These are phyloP conservation scores for Machimus atricapillus DNA, from an alignment of 2,888 invertebrate genomes.

Conservation along the genomic window DNA sequence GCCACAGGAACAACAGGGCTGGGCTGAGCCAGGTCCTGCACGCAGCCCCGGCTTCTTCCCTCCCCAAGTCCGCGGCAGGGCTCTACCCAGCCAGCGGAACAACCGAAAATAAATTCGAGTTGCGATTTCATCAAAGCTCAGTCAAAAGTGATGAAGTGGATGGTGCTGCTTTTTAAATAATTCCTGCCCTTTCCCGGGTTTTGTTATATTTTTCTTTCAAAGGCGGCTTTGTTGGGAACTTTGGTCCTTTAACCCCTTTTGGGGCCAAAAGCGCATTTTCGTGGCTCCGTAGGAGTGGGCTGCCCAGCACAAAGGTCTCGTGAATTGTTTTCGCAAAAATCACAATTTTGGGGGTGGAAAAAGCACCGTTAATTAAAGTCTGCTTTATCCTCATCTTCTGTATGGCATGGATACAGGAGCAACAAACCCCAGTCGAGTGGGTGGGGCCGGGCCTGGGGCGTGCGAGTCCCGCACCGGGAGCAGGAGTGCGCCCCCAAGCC, in stretches of 20 bases:
- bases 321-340: constrained; percentile 9
- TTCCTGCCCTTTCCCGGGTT: neutral
- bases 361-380: constrained; percentile 3
- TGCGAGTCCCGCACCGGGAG: neutral
- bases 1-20: constrained; percentile 59
- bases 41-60: neutral
- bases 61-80: neutral
- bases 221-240: neutral
- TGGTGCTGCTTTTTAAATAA: constrained; percentile 8
- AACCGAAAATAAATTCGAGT: constrained; percentile 24
- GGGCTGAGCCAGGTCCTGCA: constrained; percentile 44
- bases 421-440: neutral
- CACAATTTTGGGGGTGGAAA: neutral
- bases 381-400: neutral
- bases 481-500: neutral
- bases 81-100: neutral
- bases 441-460: neutral
- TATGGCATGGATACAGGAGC: neutral
- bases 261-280: constrained; percentile 4
- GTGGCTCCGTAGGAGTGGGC: neutral
- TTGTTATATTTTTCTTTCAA: constrained; percentile 9
- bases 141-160: constrained; percentile 43
- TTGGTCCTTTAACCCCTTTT: constrained; percentile 9
- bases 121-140: constrained; percentile 26
- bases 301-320: neutral